Percentiles rank a stretch among this genome's conserved stretches.
Conservation (phyloP, 2,797 vertebrate genomes). For the Sebastes iracundus region DNA sequence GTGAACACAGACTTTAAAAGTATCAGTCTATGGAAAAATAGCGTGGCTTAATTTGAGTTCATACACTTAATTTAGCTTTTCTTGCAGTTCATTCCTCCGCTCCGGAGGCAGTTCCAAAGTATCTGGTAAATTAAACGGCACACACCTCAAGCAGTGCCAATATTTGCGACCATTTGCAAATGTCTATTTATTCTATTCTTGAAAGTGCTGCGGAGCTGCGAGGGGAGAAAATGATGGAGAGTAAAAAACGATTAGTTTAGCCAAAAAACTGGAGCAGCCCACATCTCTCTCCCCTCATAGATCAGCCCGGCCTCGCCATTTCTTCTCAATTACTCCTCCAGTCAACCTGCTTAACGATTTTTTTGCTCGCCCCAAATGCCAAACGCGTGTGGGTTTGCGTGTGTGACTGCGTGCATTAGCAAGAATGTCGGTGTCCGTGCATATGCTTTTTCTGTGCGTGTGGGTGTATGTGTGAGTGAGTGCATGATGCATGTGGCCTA, state of each 20-base stretch:
- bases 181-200: conserved; percentile 73
- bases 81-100: conserved; percentile 45
- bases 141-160: conserved; percentile 68
- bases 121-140: conserved; percentile 62
- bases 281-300: conserved; percentile 41
- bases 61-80: conserved; percentile 59
- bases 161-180: conserved; percentile 73
- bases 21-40: conserved; percentile 20
- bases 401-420: conserved; percentile 35
- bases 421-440: conserved; percentile 41
- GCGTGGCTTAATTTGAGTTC: conserved; percentile 52
- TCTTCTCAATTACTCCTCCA: conserved; percentile 80
- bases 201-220: conserved; percentile 60
- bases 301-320: conserved; percentile 66
- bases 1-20: conserved; percentile 6
- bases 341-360: conserved; percentile 77
- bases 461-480: conserved; percentile 53
- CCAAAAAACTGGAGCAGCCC: conserved; percentile 49
- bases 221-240: conserved; percentile 43
- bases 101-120: conserved; percentile 58
- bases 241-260: conserved; percentile 49
- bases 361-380: conserved; percentile 60
- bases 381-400: conserved; percentile 44
- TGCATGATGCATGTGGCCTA: conserved; percentile 51
- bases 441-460: conserved; percentile 58